Base-by-base conservation (phyloP, 2,113 vertebrate species). In the Stomatorhinus ivindoensis region DNA sequence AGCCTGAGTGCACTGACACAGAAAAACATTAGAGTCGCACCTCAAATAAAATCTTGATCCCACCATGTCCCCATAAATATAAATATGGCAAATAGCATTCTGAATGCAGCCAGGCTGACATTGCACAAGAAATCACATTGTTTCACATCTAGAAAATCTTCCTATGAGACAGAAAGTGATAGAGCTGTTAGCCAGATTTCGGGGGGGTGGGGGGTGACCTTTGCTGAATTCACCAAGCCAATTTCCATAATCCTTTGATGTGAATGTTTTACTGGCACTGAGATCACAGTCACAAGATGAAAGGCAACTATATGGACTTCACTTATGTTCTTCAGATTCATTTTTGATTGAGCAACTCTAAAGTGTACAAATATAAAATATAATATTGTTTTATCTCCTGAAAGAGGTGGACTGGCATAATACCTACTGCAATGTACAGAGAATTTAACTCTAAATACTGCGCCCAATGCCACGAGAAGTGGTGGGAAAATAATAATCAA, bases 251-350 rank as follows among this genome's bases (percentile, higher is more conserved):
- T 87, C 48, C 87, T 90, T 90, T 90, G 51, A 61, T 51, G 80
- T 89, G 76, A 90, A 90, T 90, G 86, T 88, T 90, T 91, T n/a
- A 48, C 61, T 55, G 87, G 50, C 76, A 89, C 87, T 73, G 58
- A 53, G 87, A 89, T 89, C 87, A 86, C 83, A 85, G 88, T 88
- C 46, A 73, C 53, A 91, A 86, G 90, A 91, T 90, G 89, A 90
- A 92, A 92, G 90, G 89, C 83, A 90, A 91, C 91, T 88, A 91
- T 86, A 69, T 55, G 89, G 90, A 89, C 90, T 90, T 87, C 89
- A 89, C 85, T 85, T 91, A 89, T 90, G 91, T 90, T 90, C 88
- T 91, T 17, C 58, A 82, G 35, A 53, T 53, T 82, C 44, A 53
- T 85, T 39, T 47, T 44, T 31, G 7, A 10, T 48, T 15, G 58